Base-by-base conservation (phyloP, 2,888 invertebrate genomes). In the Anticlea derivata region DNA sequence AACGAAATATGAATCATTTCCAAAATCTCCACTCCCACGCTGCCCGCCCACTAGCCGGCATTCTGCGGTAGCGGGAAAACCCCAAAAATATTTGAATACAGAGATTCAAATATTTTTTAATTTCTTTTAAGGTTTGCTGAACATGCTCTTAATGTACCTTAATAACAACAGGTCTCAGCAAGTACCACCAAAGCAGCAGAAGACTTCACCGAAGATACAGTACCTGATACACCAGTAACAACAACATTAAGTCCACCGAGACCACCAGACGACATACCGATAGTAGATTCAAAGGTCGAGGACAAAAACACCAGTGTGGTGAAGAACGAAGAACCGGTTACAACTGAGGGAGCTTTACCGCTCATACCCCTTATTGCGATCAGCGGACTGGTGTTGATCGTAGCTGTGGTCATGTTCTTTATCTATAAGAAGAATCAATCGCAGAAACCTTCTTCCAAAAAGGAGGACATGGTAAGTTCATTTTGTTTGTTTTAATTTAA, bases 381-480 rank as follows among this genome's bases (percentile, higher is more conserved):
- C 37, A 93, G 93, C 64, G 94, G 92, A 2, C 86, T 96, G 37
- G 93, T 96, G 50, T 79, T 95, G 2, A 92, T 94, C 11, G 93
- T 94, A 2, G 94, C 93, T 11, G 91, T 92, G 33, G 92, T 94
- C 1, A 92, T 94, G 8, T 92, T 95, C 65, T 92, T 95, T 47
- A 94, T 95, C 61, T 93, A 95, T 63, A 94, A 93, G 71, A 95
- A 93, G 68, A 92, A 95, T 52, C 94, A 93, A 66, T 77, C 88
- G 27, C 92, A 92, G 34, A 93, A 94, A 27, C 91, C 92, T 31
- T 93, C 93, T 70, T 84, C 92, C n/a, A 69, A 73, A n/a, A 94
- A 94, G 66, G 92, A 95, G 65, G 95, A 96, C 70, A 94, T 95
- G 93, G 95, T 95, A 69, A 80, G 87, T 60, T n/a, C n/a, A n/a